These are phyloP conservation scores for Noturus placidus DNA, from an alignment of 2,113 vertebrate genomes.

Conservation along the genomic window DNA sequence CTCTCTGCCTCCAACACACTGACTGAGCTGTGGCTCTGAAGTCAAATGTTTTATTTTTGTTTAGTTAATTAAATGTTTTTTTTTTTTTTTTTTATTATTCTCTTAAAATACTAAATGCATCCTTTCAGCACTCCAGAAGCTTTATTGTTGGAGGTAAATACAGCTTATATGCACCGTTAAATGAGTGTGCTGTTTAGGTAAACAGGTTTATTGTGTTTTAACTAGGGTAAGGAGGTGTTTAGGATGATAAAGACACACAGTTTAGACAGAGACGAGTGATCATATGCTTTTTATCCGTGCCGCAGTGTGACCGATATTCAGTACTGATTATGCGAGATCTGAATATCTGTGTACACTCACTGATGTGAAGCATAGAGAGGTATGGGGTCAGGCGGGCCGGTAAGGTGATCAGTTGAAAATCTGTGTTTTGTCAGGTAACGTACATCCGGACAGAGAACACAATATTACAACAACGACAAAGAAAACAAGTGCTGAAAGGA, in stretches of 20 bases:
- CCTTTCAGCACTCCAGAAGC: background rate
- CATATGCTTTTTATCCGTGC: background rate
- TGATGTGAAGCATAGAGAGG: background rate
- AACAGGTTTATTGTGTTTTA: background rate
- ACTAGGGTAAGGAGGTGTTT: background rate
- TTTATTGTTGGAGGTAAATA: background rate
- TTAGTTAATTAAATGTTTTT: background rate
- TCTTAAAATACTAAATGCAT: background rate
- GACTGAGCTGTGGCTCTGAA: background rate
- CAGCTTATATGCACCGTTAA: background rate
- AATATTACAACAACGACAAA: background rate
- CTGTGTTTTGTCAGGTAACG: background rate
- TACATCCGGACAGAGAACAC: background rate
- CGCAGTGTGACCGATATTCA: background rate
- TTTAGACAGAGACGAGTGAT: background rate
- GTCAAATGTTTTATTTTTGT: background rate
- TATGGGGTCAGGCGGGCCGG: background rate
- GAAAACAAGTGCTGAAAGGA: background rate
- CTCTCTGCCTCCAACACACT: background rate
- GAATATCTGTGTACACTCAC: background rate
- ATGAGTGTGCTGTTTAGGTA: background rate
- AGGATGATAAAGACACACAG: background rate
- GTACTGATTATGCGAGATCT: background rate
- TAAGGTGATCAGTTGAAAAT: background rate
- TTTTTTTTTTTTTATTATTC: background rate